Percentiles rank a stretch among this genome's conserved stretches.
Evolutionary conservation across 2,888 invertebrate species (phyloP).

Genomic region (Sycophila texana): DNA sequence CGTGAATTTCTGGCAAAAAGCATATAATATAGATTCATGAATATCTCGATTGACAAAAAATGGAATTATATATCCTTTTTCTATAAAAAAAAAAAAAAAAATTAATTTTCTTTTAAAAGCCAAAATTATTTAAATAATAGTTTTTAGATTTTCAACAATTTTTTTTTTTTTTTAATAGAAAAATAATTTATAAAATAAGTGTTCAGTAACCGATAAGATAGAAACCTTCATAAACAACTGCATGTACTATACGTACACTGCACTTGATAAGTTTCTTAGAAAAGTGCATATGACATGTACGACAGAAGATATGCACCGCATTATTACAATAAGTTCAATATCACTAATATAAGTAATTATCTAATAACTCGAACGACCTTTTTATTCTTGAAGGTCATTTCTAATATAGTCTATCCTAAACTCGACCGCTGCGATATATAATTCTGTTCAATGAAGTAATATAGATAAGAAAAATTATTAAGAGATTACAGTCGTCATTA

Average conservation of each 20-base stretch:
- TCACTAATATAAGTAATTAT: constrained; percentile 17
- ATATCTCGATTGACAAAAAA: too few relatives aligned
- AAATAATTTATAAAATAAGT: too few relatives aligned
- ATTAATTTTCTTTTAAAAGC: background rate
- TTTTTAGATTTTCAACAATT: background rate
- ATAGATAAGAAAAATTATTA: background rate
- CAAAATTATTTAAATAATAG: too few relatives aligned
- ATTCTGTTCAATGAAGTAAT: too few relatives aligned
- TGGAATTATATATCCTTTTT: too few relatives aligned
- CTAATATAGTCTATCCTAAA: too few relatives aligned
- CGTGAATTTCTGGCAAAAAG: too few relatives aligned
- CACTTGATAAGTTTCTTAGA: too few relatives aligned
- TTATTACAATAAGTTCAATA: background rate
- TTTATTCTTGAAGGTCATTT: constrained; percentile 1
- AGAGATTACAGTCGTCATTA: constrained; percentile 3
- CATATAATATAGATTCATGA: background rate
- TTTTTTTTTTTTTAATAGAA: background rate
- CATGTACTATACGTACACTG: too few relatives aligned
- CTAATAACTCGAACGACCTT: constrained; percentile 20
- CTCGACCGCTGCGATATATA: too few relatives aligned
- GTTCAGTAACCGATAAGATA: constrained; percentile 15
- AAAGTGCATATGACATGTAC: background rate
- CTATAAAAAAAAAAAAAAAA: background rate
- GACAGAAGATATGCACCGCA: background rate
- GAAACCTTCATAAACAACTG: constrained; percentile 8